phyloP scores from a whole-genome alignment of 2,113 vertebrate genomes.

The Hypanus sabinus region DNA sequence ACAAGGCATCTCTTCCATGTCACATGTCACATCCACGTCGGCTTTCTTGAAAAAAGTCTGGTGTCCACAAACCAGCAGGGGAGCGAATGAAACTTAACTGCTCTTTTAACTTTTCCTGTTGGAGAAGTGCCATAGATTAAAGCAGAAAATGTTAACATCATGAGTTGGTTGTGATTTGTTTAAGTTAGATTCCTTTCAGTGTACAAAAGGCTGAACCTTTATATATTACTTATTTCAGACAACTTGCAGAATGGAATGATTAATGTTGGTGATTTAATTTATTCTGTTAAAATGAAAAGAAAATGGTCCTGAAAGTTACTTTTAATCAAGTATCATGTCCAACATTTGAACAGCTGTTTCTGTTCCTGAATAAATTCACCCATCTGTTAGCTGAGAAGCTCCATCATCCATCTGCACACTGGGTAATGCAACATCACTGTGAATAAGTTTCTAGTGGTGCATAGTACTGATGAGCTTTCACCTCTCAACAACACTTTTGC shows the following conservation, averaged over 20 bases:
- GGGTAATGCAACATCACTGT: too few relatives aligned
- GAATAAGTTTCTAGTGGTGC: neutral
- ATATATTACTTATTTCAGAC: neutral
- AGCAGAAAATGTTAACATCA: neutral
- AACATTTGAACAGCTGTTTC: neutral
- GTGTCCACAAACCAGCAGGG: neutral
- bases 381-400: too few relatives aligned
- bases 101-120: neutral
- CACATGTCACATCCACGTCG: too few relatives aligned
- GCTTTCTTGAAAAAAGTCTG: neutral
- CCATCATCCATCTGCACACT: neutral
- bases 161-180: neutral
- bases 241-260: neutral
- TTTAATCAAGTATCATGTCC: neutral
- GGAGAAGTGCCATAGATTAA: conserved; percentile 4
- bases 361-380: neutral
- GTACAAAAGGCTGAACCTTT: neutral
- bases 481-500: neutral
- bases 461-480: neutral
- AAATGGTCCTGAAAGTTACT: neutral
- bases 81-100: neutral
- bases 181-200: neutral
- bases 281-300: neutral
- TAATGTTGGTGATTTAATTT: neutral
- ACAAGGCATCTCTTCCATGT: too few relatives aligned